Evolutionary conservation across 2,888 invertebrate species (phyloP).

Genomic region (Scaptomyza tumidula): DNA sequence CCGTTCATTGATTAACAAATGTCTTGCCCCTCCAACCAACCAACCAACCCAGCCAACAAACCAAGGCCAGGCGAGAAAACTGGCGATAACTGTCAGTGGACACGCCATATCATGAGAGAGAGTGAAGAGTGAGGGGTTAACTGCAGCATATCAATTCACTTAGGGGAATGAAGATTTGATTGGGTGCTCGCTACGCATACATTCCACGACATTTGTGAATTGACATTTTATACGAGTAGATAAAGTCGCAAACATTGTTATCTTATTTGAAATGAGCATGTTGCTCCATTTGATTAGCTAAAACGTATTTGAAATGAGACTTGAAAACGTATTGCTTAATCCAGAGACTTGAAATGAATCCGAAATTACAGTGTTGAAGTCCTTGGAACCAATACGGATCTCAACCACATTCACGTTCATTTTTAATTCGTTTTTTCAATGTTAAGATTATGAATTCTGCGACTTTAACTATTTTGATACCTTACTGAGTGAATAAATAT

Average conservation of each 20-base stretch:
- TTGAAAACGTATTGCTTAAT: too few species aligned
- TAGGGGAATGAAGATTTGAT: constrained; percentile 43
- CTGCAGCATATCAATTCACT: constrained; percentile 36
- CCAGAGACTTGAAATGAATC: too few species aligned
- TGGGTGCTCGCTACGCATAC: constrained; percentile 30
- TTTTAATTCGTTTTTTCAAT: not conserved
- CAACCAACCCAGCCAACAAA: constrained; percentile 12
- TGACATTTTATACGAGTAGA: constrained; percentile 34
- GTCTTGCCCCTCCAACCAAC: constrained; percentile 21
- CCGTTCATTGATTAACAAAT: constrained; percentile 68
- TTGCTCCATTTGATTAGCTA: constrained; percentile 1
- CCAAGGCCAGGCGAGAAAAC: constrained; percentile 69
- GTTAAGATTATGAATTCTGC: too few species aligned
- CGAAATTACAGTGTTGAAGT: too few species aligned
- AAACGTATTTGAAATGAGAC: too few species aligned
- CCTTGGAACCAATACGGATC: too few species aligned
- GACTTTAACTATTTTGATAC: constrained; percentile 7
- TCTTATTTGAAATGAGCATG: not conserved
- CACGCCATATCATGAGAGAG: constrained; percentile 52
- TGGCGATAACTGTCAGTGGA: constrained; percentile 71
- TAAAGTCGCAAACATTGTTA: constrained; percentile 4
- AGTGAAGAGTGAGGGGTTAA: constrained; percentile 1
- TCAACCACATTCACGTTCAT: too few species aligned
- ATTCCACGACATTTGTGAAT: constrained; percentile 16
- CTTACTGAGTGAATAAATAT: constrained; percentile 22